Evolutionary conservation across 2,888 invertebrate genomes (phyloP), one percentile per base, ranked within the genome.

Genomic region (Andrena marginata): DNA sequence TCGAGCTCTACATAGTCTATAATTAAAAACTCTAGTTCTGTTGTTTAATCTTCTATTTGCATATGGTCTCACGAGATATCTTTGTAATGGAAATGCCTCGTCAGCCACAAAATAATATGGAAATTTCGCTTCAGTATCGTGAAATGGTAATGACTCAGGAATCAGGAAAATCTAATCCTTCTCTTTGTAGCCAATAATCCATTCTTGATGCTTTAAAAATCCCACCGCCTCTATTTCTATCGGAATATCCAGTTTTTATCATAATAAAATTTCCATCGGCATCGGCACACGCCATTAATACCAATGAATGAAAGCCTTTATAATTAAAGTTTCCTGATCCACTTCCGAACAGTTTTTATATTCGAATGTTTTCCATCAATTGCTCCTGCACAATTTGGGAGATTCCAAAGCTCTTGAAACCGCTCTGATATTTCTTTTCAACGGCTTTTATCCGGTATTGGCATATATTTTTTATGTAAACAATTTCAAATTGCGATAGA

Each of bases 341-440:
- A 54, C 7, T 54, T 54, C 20, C 20, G 3, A 20, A n/a, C 54
- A 54, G 20, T 54, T 54, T 54, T 54, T 54, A 20, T 20, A 54
- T 54, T n/a, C 54, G 8, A 54, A 54, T 54, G 54, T 54, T 54
- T 54, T 8, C 54, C 54, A 54, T 54, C 54, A 54, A 54, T 54
- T 3, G 20, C 8, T 23, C 54, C 20, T 5, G 8, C 23, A 54
- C 20, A 20, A 20, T 54, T 54, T 54, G 54, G 42, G 16, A 42
- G 16, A 16, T 42, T 42, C 5, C 42, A 16, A 4, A 42, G 42
- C 42, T 42, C 16, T 42, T 42, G 42, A 42, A 42, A 42, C 42
- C 42, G 42, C 16, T 16, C 42, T 42, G 16, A 42, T 42, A 42
- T 16, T 42, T 42, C 42, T 42, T 42, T 42, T 16, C 13, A 16